phyloP scores from a whole-genome alignment of 2,797 vertebrate species.

The Setipinna tenuifilis region DNA sequence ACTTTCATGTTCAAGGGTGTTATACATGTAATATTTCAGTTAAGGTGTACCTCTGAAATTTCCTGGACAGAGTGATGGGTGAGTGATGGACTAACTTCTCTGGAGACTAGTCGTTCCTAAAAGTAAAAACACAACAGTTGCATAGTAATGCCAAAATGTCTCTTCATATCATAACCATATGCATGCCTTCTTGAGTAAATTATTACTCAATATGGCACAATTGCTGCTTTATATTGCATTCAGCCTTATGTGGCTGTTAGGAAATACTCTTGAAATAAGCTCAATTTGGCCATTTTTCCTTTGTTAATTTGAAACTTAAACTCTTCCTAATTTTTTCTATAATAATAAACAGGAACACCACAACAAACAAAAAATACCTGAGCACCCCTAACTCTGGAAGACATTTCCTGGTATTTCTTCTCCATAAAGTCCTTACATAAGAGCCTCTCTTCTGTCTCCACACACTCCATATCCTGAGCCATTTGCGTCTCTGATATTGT shows the following conservation, averaged over 20 bases:
- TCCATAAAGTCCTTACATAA: constrained; percentile 1
- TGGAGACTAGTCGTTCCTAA: background rate
- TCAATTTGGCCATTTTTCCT: too few relatives aligned
- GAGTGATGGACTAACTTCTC: background rate
- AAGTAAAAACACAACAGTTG: background rate
- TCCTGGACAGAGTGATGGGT: background rate
- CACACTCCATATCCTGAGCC: constrained; percentile 3
- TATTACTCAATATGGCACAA: too few relatives aligned
- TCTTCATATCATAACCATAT: background rate
- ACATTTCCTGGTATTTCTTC: background rate
- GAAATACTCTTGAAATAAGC: too few relatives aligned
- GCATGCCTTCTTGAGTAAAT: too few relatives aligned
- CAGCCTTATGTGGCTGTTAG: too few relatives aligned
- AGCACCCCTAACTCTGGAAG: background rate
- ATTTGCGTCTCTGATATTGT: background rate
- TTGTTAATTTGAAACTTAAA: too few relatives aligned
- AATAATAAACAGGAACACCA: too few relatives aligned
- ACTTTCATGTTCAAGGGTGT: background rate
- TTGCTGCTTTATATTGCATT: too few relatives aligned
- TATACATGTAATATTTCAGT: background rate
- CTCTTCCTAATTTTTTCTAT: too few relatives aligned
- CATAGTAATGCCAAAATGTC: background rate
- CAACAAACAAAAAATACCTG: background rate
- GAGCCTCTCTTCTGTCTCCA: constrained; percentile 16
- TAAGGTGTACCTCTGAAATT: constrained; percentile 3